Base-by-base conservation (phyloP, 2,797 vertebrate species). In the Rhinogobio ventralis region DNA sequence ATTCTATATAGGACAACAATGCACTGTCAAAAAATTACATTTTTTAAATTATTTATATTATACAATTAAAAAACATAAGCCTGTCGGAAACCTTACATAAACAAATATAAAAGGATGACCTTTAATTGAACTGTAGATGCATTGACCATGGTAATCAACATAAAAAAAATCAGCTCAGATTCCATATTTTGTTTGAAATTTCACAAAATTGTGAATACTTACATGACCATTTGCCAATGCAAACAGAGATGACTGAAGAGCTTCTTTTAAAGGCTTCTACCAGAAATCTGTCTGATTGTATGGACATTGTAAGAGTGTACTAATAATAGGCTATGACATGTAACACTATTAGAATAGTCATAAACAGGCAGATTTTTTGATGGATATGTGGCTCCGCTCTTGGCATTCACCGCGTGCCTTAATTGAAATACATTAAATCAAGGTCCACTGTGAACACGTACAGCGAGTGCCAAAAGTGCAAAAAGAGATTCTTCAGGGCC, bases 401-500 rank as follows among this genome's bases (percentile, higher is more conserved):
- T 97, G 96, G 96, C 96, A 97, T 97, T 97, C 96, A 97, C 96
- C 96, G 96, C 96, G 96, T 97, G 96, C 94, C 94, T 95, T 95
- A 95, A 95, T 95, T 95, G 94, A 92, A 90, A 88, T 95, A 97
- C 96, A 97, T 97, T 96, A 99, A 99, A 98, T 97, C 97, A 99
- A 99, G 97, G 97, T 98, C 97, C 97, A 96, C 97, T 96, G 97
- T 97, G 97, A 99, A 98, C 97, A 98, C 97, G 96, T 93, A 97
- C 96, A 97, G 96, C 89, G 53, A 66, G 77, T 88, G 90, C 86
- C 92, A 79, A 68, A 77, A 72, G 39, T n/a, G 33, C 73, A 45
- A 17, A 69, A 30, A 82, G 13, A 73, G 20, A 55, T 46, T 86
- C 69, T 11, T 10, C 45, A 11, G 19, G 8, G 49, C 14, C 1